Conservation (phyloP, 2,797 vertebrate species). For the Choloepus didactylus region DNA sequence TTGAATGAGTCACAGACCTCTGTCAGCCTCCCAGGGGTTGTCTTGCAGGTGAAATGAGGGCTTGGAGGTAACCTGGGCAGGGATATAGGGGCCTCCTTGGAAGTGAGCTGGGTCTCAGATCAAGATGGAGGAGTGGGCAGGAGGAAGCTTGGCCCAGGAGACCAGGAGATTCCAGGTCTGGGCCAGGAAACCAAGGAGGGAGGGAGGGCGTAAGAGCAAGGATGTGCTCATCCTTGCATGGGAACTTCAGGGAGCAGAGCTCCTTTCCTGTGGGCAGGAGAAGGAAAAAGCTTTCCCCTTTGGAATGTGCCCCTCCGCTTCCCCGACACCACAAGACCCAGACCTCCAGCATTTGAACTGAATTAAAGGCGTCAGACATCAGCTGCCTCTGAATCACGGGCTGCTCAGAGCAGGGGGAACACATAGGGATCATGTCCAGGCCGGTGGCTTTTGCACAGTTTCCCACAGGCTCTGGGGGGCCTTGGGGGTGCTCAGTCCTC, state of each 20-base stretch:
- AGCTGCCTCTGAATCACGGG: slow-evolving; percentile 83
- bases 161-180: background rate
- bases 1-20: background rate
- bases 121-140: too few relatives aligned
- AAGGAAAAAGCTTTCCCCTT: slow-evolving; percentile 29
- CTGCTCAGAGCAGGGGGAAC: background rate
- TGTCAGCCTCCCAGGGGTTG: background rate
- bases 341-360: slow-evolving; percentile 80
- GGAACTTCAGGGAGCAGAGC: background rate
- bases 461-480: background rate
- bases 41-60: background rate
- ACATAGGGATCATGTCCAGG: background rate
- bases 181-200: background rate
- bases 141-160: background rate
- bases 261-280: background rate
- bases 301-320: slow-evolving; percentile 66
- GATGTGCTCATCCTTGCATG: accelerated
- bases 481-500: background rate
- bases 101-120: background rate
- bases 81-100: background rate
- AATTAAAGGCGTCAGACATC: slow-evolving; percentile 80
- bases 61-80: background rate
- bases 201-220: background rate
- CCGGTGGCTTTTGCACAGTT: background rate
- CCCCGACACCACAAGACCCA: background rate